A percentile compares a stretch with the other conserved stretches of the same genome.
Evolutionary conservation across 1,140 invertebrate species (phyloP).

Genomic region (Plutomurus gul): DNA sequence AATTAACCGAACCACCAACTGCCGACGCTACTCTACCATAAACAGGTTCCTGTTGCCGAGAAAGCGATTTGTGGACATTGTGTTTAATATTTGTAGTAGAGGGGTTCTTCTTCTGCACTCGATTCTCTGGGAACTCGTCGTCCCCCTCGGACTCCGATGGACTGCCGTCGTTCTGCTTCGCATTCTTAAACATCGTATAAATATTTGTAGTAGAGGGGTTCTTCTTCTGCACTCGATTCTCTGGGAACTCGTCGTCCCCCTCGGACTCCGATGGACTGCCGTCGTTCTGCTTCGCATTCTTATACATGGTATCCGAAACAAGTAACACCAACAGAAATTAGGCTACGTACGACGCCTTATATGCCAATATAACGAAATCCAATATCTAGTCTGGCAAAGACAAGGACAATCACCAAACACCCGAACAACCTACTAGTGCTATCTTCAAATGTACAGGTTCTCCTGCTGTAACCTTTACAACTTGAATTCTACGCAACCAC

Average conservation of each 20-base stretch:
- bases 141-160: constrained; percentile 4
- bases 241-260: constrained; percentile 1
- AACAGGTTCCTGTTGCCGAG: constrained; percentile 19
- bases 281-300: too few relatives aligned
- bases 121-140: background rate
- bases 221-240: background rate
- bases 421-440: too few relatives aligned
- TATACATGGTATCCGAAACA: background rate
- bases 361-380: too few relatives aligned
- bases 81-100: background rate
- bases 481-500: too few relatives aligned
- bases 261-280: background rate
- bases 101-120: background rate
- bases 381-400: too few relatives aligned
- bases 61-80: background rate
- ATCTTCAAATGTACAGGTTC: too few relatives aligned
- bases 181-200: background rate
- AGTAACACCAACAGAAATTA: too few relatives aligned
- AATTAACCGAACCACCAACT: background rate
- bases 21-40: background rate
- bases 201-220: background rate
- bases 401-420: too few relatives aligned
- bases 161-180: too few relatives aligned
- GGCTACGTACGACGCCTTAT: too few relatives aligned
- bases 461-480: too few relatives aligned